phyloP scores from a whole-genome alignment of 2,888 invertebrate genomes.

The Pharmacophagus antenor region DNA sequence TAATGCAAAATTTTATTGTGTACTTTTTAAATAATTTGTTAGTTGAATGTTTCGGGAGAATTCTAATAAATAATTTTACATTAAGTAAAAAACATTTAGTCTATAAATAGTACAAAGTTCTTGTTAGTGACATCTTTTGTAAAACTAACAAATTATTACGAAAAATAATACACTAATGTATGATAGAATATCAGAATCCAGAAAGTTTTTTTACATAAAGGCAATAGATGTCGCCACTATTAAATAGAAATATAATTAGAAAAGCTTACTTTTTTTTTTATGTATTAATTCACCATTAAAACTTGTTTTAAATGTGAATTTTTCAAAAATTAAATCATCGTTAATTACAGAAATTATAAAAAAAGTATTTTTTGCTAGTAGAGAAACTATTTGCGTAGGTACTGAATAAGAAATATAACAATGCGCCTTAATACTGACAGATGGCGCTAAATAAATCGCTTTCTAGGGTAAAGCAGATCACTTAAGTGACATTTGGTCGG shows the following conservation, averaged over 20 bases:
- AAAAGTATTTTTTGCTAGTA: background rate
- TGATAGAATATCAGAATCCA: background rate
- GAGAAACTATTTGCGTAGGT: background rate
- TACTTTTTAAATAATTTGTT: background rate
- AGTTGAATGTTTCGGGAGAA: background rate
- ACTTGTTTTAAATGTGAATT: background rate
- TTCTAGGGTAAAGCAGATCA: constrained; percentile 45
- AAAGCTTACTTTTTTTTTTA: too few relatives aligned
- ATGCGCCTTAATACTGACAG: constrained; percentile 50
- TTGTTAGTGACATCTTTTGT: background rate
- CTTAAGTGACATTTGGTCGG: constrained; percentile 31
- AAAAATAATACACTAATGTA: background rate
- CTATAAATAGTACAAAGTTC: background rate
- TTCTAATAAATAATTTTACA: background rate
- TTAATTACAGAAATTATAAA: background rate
- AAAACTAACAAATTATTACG: background rate
- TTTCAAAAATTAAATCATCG: background rate
- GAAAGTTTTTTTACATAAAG: background rate
- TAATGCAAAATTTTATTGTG: background rate
- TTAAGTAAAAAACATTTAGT: background rate
- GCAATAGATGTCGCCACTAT: background rate
- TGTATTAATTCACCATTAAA: too few relatives aligned
- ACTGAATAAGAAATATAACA: background rate
- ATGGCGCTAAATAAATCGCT: constrained; percentile 45
- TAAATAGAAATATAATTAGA: too few relatives aligned